Evolutionary conservation across 2,113 vertebrate species (phyloP), one percentile per base, ranked within the genome.

Genomic region (Takifugu bimaculatus): DNA sequence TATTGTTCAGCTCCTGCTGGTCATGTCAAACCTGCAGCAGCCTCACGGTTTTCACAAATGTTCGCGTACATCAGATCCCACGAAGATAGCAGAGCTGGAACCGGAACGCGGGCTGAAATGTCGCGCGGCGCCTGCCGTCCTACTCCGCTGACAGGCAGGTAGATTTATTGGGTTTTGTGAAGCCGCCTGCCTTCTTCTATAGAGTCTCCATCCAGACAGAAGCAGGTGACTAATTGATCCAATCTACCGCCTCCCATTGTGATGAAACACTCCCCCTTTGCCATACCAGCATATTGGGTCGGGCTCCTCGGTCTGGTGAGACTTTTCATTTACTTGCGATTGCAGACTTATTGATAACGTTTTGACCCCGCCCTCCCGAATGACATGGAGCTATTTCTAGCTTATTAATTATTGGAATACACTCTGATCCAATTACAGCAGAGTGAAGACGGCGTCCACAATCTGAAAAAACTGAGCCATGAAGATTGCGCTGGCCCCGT

Each of bases 331-430:
- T 68, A 50, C 49, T 64, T 60, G 65, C 58, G 67, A 65, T 26
- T 58, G 56, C 45, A 7, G 66, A 74, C 49, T 72, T 68, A 76
- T 74, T 72, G 78, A 77, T 63, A 61, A 42, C 20, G 27, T 74
- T 73, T 69, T 69, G 63, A 79, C 57, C 45, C 56, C 14, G 4
- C 45, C 72, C 4, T 3, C 26, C 78, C 63, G 56, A 39, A 39
- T 39, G 35, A 5, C 13, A 48, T 6, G 13, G 15, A 48, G 45
- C 45, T 14, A 82, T 56, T 57, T 62, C 53, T 51, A 27, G 57
- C 68, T 67, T 77, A 74, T 78, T 81, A 81, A 84, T 79, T 74
- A 79, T 52, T 44, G 32, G 62, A 74, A 67, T 52, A 44, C 59
- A 58, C 20, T 39, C 57, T 68, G 72, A 62, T 69, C 59, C 83